phyloP scores from a whole-genome alignment of 2,797 vertebrate genomes.

The Antennarius maculatus region DNA sequence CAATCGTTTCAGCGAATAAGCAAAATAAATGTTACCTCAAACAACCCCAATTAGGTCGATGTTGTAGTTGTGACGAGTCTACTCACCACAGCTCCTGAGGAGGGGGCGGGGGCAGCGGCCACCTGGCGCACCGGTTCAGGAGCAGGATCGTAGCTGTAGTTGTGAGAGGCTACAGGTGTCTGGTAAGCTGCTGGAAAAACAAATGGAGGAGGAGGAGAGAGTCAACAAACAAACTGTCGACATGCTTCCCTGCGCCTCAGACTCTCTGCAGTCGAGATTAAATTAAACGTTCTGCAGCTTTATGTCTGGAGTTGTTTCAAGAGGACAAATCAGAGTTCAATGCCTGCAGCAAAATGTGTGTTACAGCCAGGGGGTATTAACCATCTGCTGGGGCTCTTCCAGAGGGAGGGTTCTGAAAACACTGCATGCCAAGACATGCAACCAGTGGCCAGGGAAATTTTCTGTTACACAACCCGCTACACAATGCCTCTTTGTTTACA shows the following conservation, averaged over 20 bases:
- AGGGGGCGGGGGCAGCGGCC: slow-evolving; percentile 71
- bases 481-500: slow-evolving; percentile 40
- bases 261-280: not conserved
- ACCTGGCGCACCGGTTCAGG: slow-evolving; percentile 75
- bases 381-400: not conserved
- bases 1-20: no score
- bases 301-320: not conserved
- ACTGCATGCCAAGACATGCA: slow-evolving; percentile 40
- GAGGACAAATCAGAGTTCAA: not conserved
- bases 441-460: not conserved
- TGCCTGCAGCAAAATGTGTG: not conserved
- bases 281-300: not conserved
- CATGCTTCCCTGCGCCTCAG: not conserved
- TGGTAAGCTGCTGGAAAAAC: slow-evolving; percentile 62
- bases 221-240: slow-evolving; percentile 4
- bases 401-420: slow-evolving; percentile 20
- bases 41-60: no score
- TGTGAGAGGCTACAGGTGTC: slow-evolving; percentile 68
- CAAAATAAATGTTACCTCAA: no score
- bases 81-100: slow-evolving; percentile 76
- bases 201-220: not conserved
- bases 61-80: no score
- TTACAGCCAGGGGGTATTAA: not conserved
- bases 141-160: slow-evolving; percentile 75
- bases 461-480: slow-evolving; percentile 34